These are phyloP conservation scores for Morone chrysops DNA, from an alignment of 2,113 vertebrate genomes.

Conservation along the genomic window DNA sequence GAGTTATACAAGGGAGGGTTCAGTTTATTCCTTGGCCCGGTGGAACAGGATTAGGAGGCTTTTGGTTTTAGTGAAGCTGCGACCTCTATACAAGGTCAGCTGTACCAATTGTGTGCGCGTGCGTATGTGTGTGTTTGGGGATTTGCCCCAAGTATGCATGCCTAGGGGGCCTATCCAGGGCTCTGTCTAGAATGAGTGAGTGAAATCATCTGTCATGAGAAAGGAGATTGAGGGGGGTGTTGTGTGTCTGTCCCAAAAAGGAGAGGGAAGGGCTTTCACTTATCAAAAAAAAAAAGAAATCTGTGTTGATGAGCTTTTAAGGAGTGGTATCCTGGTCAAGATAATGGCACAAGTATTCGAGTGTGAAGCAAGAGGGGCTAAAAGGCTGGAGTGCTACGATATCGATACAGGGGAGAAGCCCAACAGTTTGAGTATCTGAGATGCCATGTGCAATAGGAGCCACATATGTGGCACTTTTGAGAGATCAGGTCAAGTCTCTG, in stretches of 20 bases:
- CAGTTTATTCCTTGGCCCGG: conserved; percentile 58
- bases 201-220: conserved; percentile 78
- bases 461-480: conserved; percentile 48
- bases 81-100: conserved; percentile 73
- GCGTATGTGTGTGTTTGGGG: conserved; percentile 49
- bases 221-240: conserved; percentile 23
- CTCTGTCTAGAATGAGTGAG: conserved; percentile 63
- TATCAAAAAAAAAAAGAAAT: conserved; percentile 46
- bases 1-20: conserved; percentile 45
- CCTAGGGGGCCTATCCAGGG: conserved; percentile 50
- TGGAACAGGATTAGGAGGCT: conserved; percentile 71
- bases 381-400: conserved; percentile 9
- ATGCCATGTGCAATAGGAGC: conserved; percentile 49
- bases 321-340: conserved; percentile 52
- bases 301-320: conserved; percentile 62
- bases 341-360: conserved; percentile 40
- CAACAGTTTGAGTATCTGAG: conserved; percentile 31
- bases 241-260: conserved; percentile 61
- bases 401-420: conserved; percentile 23
- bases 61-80: conserved; percentile 57
- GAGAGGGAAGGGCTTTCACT: conserved; percentile 45
- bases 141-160: conserved; percentile 66
- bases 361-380: conserved; percentile 18
- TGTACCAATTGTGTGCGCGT: conserved; percentile 37
- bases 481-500: conserved; percentile 36